Base-by-base conservation (phyloP, 2,888 invertebrate species). In the Dusona sp. region DNA sequence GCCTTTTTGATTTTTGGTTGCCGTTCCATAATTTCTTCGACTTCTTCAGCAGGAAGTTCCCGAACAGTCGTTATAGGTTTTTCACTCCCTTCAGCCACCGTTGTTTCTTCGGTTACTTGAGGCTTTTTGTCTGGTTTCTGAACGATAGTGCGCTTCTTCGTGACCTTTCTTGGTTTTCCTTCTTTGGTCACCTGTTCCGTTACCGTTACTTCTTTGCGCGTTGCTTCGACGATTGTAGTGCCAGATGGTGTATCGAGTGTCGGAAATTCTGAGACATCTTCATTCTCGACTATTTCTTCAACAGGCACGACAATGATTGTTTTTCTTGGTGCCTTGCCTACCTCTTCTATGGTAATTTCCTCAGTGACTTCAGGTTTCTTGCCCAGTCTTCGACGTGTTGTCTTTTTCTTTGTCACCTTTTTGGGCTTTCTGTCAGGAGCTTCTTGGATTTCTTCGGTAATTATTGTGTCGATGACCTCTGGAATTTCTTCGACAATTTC, bases 91-190 rank as follows among this genome's bases (percentile, higher is more conserved):
- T 92, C 92, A 85, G 93, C 92, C 0, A 92, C 90, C 29, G 88
- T 85, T 7, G 87, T 65, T 78, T 95, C 95, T 93, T 95, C 94
- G 89, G 95, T 95, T 88, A 88, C 88, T 75, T 90, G 88, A 73
- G 89, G 79, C 72, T 89, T 82, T 64, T 89, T 22, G 54, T 85
- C 87, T 8, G 86, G 88, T 74, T 89, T 90, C 33, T 90, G 90
- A 7, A 88, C 89, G 9, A 90, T 79, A 7, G 87, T 88, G 79
- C 90, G 89, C 33, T 88, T 89, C 9, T 87, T 90, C 9, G 84
- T 90, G 3, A 88, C 77, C 87, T 91, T 90, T 81, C 87, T 92
- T 3, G 90, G 88, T 29, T 89, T 90, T 48, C 91, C 92, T 0
- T 89, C 68, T 95, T 95, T 93, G 16, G 92, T 93, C n/a, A 91